Evolutionary conservation across 64 coral and sea anemone genomes (phyloP).

Genomic region (Montipora sp.): DNA sequence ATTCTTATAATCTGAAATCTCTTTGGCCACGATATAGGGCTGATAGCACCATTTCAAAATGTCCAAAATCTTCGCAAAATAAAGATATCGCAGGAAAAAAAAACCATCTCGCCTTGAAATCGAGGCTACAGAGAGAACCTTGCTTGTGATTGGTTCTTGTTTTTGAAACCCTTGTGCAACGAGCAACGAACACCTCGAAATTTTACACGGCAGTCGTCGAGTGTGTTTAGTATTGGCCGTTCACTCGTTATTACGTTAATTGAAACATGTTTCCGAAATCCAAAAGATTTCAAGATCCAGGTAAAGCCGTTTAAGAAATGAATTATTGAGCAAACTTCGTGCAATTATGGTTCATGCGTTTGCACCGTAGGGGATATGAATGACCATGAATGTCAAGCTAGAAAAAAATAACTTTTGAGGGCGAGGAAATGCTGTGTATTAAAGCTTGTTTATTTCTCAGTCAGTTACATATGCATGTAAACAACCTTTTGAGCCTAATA

Average conservation of each 20-base stretch:
- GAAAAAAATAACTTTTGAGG: neutral
- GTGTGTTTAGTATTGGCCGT: too few relatives aligned
- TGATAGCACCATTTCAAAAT: neutral
- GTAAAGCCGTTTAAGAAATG: constrained; percentile 11
- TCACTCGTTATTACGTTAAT: neutral
- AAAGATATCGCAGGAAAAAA: neutral
- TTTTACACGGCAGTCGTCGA: neutral
- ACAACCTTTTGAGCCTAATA: too few relatives aligned
- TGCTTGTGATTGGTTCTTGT: constrained; percentile 52
- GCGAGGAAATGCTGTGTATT: too few relatives aligned
- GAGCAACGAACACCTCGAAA: constrained; percentile 11
- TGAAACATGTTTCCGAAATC: constrained; percentile 70
- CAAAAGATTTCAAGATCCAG: constrained; percentile 76
- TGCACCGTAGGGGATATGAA: neutral
- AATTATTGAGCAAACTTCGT: neutral
- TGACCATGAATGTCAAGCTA: neutral
- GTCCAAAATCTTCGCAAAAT: neutral
- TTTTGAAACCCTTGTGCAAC: constrained; percentile 44
- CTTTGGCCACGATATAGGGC: too few relatives aligned
- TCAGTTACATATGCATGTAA: too few relatives aligned
- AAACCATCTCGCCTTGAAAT: neutral
- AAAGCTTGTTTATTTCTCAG: too few relatives aligned
- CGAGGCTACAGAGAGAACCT: constrained; percentile 26
- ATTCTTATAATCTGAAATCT: too few relatives aligned
- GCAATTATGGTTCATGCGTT: neutral